A percentile compares a stretch with the other conserved stretches of the same genome.
Conservation (phyloP, 2,888 invertebrate species). For the Altica lythri region DNA sequence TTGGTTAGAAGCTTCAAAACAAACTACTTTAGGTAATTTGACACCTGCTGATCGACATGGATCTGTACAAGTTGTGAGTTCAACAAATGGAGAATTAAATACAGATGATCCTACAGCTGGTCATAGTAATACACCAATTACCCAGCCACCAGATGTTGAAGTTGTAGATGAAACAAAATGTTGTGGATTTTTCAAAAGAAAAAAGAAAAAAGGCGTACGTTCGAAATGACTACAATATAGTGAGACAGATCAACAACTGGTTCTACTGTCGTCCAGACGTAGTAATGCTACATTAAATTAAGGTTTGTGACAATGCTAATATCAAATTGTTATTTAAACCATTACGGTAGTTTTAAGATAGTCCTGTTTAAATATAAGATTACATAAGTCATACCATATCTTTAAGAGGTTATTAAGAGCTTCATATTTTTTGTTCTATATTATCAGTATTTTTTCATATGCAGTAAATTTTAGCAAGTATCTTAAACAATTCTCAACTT, state of each 20-base stretch:
- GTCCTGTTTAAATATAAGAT: constrained; percentile 53
- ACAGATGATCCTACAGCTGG: constrained; percentile 95
- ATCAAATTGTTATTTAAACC: constrained; percentile 51
- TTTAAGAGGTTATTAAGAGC: constrained; percentile 51
- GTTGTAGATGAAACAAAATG: constrained; percentile 98
- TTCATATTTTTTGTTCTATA: no score
- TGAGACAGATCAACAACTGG: constrained; percentile 58
- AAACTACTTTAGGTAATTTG: constrained; percentile 80
- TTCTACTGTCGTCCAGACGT: constrained; percentile 56
- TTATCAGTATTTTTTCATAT: no score
- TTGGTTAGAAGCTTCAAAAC: constrained; percentile 85
- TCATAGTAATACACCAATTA: constrained; percentile 96
- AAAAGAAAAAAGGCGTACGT: constrained; percentile 87
- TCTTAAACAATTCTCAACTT: no score
- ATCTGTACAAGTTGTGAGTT: constrained; percentile 98
- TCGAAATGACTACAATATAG: constrained; percentile 59
- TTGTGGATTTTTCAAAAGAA: constrained; percentile 98
- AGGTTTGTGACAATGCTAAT: constrained; percentile 48
- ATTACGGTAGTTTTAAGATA: constrained; percentile 55
- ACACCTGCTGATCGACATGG: constrained; percentile 96
- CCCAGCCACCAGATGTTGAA: constrained; percentile 90
- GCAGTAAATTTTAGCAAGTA: no score
- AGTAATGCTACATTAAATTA: constrained; percentile 54
- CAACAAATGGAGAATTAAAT: constrained; percentile 94
- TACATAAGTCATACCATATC: constrained; percentile 57